Percentiles rank a stretch among this genome's conserved stretches.
Conservation (phyloP, 2,797 vertebrate genomes). For the Acanthurus lineatus region DNA sequence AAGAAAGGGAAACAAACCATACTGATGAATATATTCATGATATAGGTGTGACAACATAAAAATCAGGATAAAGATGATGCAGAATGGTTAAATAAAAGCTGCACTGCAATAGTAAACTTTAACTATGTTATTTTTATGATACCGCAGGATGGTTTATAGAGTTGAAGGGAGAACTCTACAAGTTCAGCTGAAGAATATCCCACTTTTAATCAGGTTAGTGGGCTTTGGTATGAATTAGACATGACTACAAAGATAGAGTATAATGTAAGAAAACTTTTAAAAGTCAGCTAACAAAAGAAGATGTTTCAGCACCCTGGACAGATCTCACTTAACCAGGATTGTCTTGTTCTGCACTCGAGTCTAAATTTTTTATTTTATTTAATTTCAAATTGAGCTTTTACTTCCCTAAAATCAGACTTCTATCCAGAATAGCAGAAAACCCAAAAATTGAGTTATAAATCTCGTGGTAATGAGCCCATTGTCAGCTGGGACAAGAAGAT, state of each 20-base stretch:
- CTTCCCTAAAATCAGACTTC: background rate
- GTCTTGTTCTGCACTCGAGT: background rate
- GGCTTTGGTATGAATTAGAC: background rate
- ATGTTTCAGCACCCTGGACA: slow-evolving; percentile 34
- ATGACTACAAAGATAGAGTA: background rate
- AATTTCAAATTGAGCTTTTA: background rate
- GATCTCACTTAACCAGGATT: slow-evolving; percentile 11
- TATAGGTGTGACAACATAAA: background rate
- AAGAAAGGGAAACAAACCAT: background rate
- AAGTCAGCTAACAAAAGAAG: background rate
- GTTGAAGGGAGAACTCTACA: background rate
- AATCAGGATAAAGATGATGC: background rate
- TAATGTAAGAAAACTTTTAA: background rate
- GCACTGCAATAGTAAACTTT: background rate
- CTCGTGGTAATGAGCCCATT: background rate
- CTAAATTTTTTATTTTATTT: background rate
- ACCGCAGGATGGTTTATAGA: background rate
- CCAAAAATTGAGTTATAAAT: slow-evolving; percentile 40
- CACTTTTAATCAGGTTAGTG: rapidly evolving
- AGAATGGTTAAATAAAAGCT: background rate
- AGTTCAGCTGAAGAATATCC: background rate
- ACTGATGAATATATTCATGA: background rate
- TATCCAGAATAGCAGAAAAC: background rate
- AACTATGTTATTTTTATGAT: background rate
- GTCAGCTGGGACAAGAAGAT: slow-evolving; percentile 28